Base-by-base conservation (phyloP, 37 sponge, comb jelly and placozoan genomes). In the Theonella swinhoei region DNA sequence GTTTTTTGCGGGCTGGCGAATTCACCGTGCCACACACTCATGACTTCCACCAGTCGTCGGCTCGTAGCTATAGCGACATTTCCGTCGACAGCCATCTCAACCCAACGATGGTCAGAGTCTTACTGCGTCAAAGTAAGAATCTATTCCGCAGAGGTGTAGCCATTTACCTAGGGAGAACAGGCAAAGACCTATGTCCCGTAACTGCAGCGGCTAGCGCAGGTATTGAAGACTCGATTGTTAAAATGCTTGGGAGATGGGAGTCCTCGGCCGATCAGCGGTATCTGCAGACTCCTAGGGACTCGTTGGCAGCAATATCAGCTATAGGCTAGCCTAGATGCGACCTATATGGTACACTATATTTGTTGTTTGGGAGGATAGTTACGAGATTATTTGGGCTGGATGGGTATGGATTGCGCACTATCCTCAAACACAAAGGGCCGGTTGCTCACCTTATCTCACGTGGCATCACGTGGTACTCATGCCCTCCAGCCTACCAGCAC, bases 1-100 rank as follows among this genome's bases (percentile, higher is more conserved):
- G 72, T n/a, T 62, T 88, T 47, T 71, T 80, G 5, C 28, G 88
- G 39, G 42, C 77, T 0, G 77, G 88, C 1, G 88, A 88, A 42
- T 43, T 88, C 35, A 28, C 73, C 25, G 65, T 41, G 1, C 59
- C 88, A 8, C 54, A 72, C 20, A 22, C 39, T 24, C 0, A 42
- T 4, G 31, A 9, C 29, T 79, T 40, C 69, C 73, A 79, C 64
- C 65, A 32, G 65, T 23, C 75, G 1, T 9, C 33, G 32, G 68
- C 58, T 35, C 38, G 78, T 42, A 43, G 47, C 23, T 43, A 54
- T 8, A 40, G 43, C 2, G 80, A 79, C 62, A 30, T 86, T 1
- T 1, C 78, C 7, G 42, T 86, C 47, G 80, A 86, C 34, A 64
- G 1, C 28, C 72, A 1, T 34, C 22, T 29, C 17, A 34, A 68